These are phyloP conservation scores for Torymus texanus DNA, from an alignment of 2,888 invertebrate genomes.

Conservation along the genomic window DNA sequence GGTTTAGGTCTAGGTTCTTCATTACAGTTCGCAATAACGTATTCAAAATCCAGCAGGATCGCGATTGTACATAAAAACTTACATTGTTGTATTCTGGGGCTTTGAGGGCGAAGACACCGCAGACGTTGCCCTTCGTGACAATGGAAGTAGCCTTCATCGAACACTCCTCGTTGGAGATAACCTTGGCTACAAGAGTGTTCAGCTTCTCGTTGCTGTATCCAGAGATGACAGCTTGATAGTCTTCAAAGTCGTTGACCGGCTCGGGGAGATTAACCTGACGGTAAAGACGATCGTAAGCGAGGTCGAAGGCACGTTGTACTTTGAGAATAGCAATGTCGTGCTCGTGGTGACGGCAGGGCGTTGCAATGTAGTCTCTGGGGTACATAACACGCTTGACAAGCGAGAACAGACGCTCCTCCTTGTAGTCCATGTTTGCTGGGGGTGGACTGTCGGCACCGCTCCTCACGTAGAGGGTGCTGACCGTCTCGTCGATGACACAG, in stretches of 20 bases:
- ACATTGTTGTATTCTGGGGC: not conserved
- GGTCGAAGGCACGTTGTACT: slow-evolving; percentile 20
- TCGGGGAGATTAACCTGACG: slow-evolving; percentile 27
- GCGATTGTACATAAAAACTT: not conserved
- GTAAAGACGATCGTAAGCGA: slow-evolving; percentile 17
- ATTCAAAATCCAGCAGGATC: too few species aligned
- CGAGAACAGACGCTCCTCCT: slow-evolving; percentile 19
- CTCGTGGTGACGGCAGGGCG: slow-evolving; percentile 17
- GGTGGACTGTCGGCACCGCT: slow-evolving; percentile 31
- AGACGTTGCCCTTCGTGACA: slow-evolving; percentile 26
- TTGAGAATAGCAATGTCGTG: slow-evolving; percentile 34
- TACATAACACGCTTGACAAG: slow-evolving; percentile 19
- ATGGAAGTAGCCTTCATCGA: slow-evolving; percentile 12
- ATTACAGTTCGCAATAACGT: not conserved
- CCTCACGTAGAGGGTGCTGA: not conserved
- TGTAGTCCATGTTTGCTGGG: slow-evolving; percentile 8
- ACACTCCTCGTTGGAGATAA: slow-evolving; percentile 33
- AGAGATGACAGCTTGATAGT: slow-evolving; percentile 5
- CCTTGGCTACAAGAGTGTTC: not conserved
- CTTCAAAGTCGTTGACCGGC: slow-evolving; percentile 16
- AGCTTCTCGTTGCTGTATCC: slow-evolving; percentile 6
- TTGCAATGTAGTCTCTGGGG: slow-evolving; percentile 3
- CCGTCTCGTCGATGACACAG: not conserved
- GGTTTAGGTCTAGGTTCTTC: not conserved
- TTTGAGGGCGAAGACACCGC: not conserved